A percentile compares a stretch with the other conserved stretches of the same genome.
Conservation (phyloP, 2,797 vertebrate genomes). For the Falco columbarius region DNA sequence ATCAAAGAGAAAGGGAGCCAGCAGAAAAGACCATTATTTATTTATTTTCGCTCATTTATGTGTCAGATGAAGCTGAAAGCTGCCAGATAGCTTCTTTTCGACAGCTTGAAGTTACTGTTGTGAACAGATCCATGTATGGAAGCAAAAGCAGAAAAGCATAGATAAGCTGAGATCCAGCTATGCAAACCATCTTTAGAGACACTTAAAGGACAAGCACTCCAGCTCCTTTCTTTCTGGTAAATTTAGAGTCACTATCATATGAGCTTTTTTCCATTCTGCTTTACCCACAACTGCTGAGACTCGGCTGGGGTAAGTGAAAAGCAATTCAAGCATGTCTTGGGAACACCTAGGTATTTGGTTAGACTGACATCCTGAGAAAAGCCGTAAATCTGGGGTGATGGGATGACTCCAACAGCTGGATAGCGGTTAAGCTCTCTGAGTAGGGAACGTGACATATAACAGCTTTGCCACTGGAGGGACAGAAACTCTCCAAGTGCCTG, state of each 20-base stretch:
- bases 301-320: slow-evolving; percentile 79
- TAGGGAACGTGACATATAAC: neutral
- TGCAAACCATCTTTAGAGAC: slow-evolving; percentile 91
- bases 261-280: slow-evolving; percentile 73
- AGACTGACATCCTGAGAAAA: neutral
- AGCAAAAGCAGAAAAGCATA: slow-evolving; percentile 84
- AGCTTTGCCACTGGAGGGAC: slow-evolving; percentile 22
- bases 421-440: neutral
- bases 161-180: slow-evolving; percentile 90
- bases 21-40: slow-evolving; percentile 55
- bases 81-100: slow-evolving; percentile 86
- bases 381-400: neutral
- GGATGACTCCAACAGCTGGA: neutral
- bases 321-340: neutral
- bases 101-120: slow-evolving; percentile 85
- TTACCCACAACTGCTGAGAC: slow-evolving; percentile 62
- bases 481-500: neutral
- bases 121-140: slow-evolving; percentile 95
- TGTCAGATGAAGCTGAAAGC: slow-evolving; percentile 83
- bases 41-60: slow-evolving; percentile 79
- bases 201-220: slow-evolving; percentile 83
- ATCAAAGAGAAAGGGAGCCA: neutral
- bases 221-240: slow-evolving; percentile 87
- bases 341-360: neutral
- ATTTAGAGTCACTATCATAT: slow-evolving; percentile 82